Evolutionary conservation across 2,888 invertebrate genomes (phyloP).

Genomic region (Uloborus plumipes): DNA sequence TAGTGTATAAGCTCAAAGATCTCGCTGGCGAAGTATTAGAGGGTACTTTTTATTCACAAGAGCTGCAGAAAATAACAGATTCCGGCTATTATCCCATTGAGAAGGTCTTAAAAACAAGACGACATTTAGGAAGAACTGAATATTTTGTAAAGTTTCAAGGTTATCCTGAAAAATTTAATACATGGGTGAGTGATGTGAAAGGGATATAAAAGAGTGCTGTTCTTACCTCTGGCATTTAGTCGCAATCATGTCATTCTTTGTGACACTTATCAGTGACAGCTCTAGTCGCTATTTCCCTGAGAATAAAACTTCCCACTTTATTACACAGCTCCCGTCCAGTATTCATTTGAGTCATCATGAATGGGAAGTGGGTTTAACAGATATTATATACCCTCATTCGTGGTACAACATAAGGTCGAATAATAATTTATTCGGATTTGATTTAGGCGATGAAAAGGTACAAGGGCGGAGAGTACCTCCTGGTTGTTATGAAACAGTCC

Average conservation of each 20-base stretch:
- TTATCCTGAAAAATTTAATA: constrained; percentile 39
- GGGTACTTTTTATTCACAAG: constrained; percentile 34
- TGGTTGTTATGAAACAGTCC: constrained; percentile 3
- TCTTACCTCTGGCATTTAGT: background rate
- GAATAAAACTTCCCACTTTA: constrained; percentile 67
- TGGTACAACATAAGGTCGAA: constrained; percentile 14
- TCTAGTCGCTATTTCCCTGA: constrained; percentile 67
- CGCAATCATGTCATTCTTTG: constrained; percentile 52
- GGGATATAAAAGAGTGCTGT: constrained; percentile 16
- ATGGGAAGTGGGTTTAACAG: constrained; percentile 67
- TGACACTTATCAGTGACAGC: constrained; percentile 67
- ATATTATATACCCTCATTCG: constrained; percentile 66
- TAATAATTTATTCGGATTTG: constrained; percentile 16
- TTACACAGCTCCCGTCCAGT: constrained; percentile 66
- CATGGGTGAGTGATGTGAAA: constrained; percentile 26
- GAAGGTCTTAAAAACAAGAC: constrained; percentile 32
- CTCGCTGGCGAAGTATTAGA: constrained; percentile 12
- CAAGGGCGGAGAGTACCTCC: constrained; percentile 3
- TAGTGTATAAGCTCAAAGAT: constrained; percentile 32
- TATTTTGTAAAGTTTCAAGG: constrained; percentile 42
- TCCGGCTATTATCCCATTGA: constrained; percentile 30
- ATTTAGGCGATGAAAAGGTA: constrained; percentile 13
- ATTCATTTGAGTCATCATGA: constrained; percentile 64
- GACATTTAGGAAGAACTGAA: constrained; percentile 3
- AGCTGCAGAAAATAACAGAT: constrained; percentile 29